Conservation (phyloP, 2,113 vertebrate species). For the Struthidea cinerea region DNA sequence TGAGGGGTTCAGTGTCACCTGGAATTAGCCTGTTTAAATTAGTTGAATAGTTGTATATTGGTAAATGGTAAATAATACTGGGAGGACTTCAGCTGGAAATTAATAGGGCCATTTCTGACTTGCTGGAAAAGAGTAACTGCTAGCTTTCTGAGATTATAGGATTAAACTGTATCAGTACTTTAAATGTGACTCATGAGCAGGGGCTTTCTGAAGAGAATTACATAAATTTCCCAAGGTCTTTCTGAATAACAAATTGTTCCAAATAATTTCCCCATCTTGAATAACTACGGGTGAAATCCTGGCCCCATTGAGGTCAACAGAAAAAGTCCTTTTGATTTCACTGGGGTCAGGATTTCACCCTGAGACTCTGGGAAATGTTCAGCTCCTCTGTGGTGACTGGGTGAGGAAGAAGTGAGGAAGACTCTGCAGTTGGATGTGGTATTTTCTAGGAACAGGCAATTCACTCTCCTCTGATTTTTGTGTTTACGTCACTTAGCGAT, state of each 20-base stretch:
- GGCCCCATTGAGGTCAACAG: background rate
- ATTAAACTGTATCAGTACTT: slow-evolving; percentile 51
- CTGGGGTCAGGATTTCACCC: background rate
- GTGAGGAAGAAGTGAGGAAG: background rate
- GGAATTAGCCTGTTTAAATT: background rate
- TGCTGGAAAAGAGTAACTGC: background rate
- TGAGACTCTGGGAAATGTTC: background rate
- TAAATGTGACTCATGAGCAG: slow-evolving; percentile 50
- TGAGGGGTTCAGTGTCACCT: background rate
- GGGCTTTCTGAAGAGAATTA: slow-evolving; percentile 62
- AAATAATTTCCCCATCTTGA: slow-evolving; percentile 44
- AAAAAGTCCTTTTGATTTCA: slow-evolving; percentile 18
- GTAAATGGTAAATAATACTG: background rate
- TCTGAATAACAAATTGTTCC: slow-evolving; percentile 45
- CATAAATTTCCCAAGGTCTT: slow-evolving; percentile 62
- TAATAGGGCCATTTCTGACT: slow-evolving; percentile 19
- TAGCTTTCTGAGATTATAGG: slow-evolving; percentile 34
- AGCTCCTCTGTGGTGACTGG: background rate
- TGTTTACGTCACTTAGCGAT: background rate
- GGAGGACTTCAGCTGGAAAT: background rate
- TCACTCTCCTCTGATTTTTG: background rate
- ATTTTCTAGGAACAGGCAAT: background rate
- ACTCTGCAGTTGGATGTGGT: background rate
- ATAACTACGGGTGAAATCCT: background rate
- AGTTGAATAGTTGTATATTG: background rate